Evolutionary conservation across 2,888 invertebrate species (phyloP), one percentile per base, ranked within the genome.

Genomic region (Byasa hedistus): DNA sequence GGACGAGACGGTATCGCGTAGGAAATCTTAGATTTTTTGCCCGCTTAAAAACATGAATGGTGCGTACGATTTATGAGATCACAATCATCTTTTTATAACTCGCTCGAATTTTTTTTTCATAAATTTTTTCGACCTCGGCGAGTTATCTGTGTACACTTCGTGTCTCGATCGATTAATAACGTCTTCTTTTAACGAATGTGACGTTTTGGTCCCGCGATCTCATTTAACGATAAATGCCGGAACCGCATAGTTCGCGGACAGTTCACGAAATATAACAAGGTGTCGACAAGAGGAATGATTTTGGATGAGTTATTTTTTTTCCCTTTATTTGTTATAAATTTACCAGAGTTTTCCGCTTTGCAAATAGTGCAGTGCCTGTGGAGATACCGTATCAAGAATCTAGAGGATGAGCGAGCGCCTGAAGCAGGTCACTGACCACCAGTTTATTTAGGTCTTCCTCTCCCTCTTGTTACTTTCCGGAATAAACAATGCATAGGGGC

Each of bases 101-200:
- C 81, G 79, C 82, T 83, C 80, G 74, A 48, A 48, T 48, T 69
- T 78, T 82, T 85, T 79, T 52, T 71, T 73, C 66, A 61, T 17
- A 44, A 24, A 75, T 77, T 76, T 84, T 83, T 80, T 75, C 75
- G 68, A 69, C 71, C 69, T 74, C 76, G 72, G 69, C 70, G 77
- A 77, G 80, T 87, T 89, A 88, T 89, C 89, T 85, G 74, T 74
- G 79, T 85, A 85, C 78, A 87, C 84, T 89, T 87, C 87, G 88
- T 89, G 88, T 89, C 89, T 90, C 86, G 87, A 90, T 91, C 89
- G 88, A 90, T 89, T 91, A 89, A 89, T 89, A 88, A 89, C 82
- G 89, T 86, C 84, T 87, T 85, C 83, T 87, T 88, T 88, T 85
- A 85, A 82, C 77, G 79, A 80, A 79, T 78, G 79, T 78, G 82